Base-by-base conservation (phyloP, 2,888 invertebrate species). In the Panorpa germanica region DNA sequence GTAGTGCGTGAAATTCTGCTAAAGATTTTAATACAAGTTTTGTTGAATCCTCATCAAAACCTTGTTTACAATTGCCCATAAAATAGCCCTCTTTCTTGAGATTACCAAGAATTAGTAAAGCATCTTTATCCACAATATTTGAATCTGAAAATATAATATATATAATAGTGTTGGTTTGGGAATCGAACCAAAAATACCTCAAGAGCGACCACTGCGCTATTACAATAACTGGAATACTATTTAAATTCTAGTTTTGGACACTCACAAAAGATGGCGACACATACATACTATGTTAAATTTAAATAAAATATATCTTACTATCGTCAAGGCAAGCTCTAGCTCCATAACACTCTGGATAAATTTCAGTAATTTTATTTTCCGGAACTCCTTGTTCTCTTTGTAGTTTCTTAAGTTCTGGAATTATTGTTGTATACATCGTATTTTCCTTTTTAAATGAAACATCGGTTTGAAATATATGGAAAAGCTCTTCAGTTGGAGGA, bases 391-490 rank as follows among this genome's bases (percentile, higher is more conserved):
- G 50, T 18, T 65, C 59, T 5, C 47, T 37, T 38, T 68, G 64
- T 6, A 69, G 39, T 18, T 53, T 40, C 5, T 52, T 47, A 18
- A 66, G 47, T 4, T 53, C 47, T 1, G 67, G 64, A 4, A 60
- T 45, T 11, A 65, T 45, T 12, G 50, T 47, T 15, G 55, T 45
- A 38, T 69, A 70, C 14, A 66, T 55, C 8, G 58, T 51, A 27
- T 60, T 57, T 47, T 70, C 70, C 15, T 68, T 65, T 14, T 53
- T 49, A 39, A 68, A 66, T 1, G 67, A 65, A 2, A 58, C 53
- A 18, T 55, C 50, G n/a, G 61, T 60, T 37, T 64, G 55, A 41
- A 68, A 69, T 4, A 65, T 45, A 5, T 50, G 40, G 41, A 59
- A 53, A 30, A 63, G 57, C 33, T 57, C 46, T 21, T 61, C 58